Evolutionary conservation across 2,113 vertebrate species (phyloP), one percentile per base, ranked within the genome.

Genomic region (Brachyhypopomus occidentalis): DNA sequence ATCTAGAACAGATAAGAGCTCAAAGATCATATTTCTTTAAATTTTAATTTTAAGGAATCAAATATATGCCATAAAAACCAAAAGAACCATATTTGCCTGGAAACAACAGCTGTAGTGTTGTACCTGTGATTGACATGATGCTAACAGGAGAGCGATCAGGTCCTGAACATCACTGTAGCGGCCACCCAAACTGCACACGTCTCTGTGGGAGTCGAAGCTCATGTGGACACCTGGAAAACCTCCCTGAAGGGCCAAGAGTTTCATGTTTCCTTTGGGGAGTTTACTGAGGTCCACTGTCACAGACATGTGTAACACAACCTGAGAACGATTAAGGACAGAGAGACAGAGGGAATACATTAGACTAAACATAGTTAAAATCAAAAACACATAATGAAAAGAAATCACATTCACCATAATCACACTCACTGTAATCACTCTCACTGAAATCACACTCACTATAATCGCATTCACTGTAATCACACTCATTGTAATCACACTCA

Each of bases 261-360:
- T 66, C n/a, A 45, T 80, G 86, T 88, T 87, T 34, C 90, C 92
- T 30, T 8, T 55, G 0, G 87, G 88, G 52, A 93, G 77, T 12
- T 83, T 89, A 63, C 77, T 45, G 12, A 88, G 89, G 80, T 93
- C 89, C 25, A 93, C 72, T 19, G 77, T 62, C 86, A 92, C 62
- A 16, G 60, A 67, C 79, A 81, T 67, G 5, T 8, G 2, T 52
- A 75, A 16, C 59, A 81, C 8, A 22, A 81, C 72, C 79, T 81
- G 52, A 0, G 85, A 30, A 82, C 0, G 83, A 20, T n/a, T 6
- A 19, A 34, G 19, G 3, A 60, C 8, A 19, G 3, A 75, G 22
- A 23, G 45, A 41, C 1, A 79, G 16, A 25, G 1, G 9, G 20
- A 36, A 20, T 70, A 2, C 38, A 60, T 60, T 27, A 72, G 60